Base-by-base conservation (phyloP, 2,888 invertebrate genomes). In the Oscheius sp. region DNA sequence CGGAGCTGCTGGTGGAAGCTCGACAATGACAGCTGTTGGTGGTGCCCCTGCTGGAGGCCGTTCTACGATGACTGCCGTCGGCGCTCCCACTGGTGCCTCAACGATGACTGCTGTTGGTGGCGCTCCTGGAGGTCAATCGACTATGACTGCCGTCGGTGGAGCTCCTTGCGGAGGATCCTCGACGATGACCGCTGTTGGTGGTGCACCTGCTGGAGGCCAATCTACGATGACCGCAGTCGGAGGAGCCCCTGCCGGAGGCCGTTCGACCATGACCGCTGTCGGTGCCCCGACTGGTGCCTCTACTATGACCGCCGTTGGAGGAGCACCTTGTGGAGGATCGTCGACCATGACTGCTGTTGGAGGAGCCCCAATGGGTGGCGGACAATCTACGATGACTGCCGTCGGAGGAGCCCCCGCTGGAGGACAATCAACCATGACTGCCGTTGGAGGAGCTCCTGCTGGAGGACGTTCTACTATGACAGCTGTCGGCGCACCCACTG, bases 171-270 rank as follows among this genome's bases (percentile, higher is more conserved):
- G 64, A 27, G 77, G 82, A 72, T 53, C 69, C 0, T 81, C 79
- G 0, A 82, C 83, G 0, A 82, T 83, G 82, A 82, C 83, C 9
- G 82, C 80, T 35, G 74, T 80, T 25, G 78, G 78, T 64, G 81
- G 75, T 41, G 76, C 77, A 1, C 79, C 35, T n/a, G n/a, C 80
- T 16, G 76, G 77, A 69, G 76, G 76, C n/a, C 49, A 77, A 16
- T 81, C 81, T 0, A 83, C 83, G 0, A 82, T 82, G 82, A 81
- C 80, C n/a, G 83, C 80, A 27, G 75, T 80, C 29, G 81, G 77
- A n/a, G n/a, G n/a, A 3, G 35, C 35, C 35, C 35, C 35, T 3
- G 9, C 9, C 9, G 35, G 35, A 35, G 69, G 45, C 5, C 59
- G 35, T 21, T 49, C 49, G 13, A 69, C 77, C 5, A 69, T 69